Percentiles rank a stretch among this genome's conserved stretches.
phyloP scores from a whole-genome alignment of 2,888 invertebrate genomes.

The Cephus pygmeus region DNA sequence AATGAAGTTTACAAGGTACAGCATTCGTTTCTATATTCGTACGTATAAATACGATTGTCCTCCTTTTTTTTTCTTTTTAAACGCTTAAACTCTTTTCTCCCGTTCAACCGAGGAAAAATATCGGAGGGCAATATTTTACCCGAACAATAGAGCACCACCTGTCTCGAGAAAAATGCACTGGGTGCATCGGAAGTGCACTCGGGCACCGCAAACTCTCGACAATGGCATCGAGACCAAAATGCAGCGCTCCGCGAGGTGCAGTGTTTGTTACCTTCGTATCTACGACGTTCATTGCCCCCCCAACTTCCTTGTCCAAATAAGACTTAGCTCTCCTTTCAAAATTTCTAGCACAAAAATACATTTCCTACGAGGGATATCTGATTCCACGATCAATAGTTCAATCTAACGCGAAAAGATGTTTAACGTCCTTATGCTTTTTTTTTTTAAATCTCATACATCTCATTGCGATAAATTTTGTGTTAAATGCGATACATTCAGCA shows the following conservation, averaged over 20 bases:
- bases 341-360: not conserved
- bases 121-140: conserved; percentile 59
- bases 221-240: not conserved
- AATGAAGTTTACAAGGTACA: not conserved
- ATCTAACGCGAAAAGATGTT: not conserved
- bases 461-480: not conserved
- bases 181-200: conserved; percentile 9
- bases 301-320: not conserved
- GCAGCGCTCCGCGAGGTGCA: not conserved
- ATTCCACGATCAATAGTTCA: not conserved
- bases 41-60: not conserved
- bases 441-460: not conserved
- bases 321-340: not conserved
- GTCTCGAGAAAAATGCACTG: conserved; percentile 34
- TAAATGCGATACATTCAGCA: not conserved
- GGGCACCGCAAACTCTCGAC: not conserved
- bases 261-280: not conserved
- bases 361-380: not conserved
- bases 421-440: not conserved
- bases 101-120: conserved; percentile 34
- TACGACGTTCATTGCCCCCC: not conserved
- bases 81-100: not conserved
- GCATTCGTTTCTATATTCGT: not conserved
- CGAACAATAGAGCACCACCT: conserved; percentile 48
- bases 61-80: not conserved